These are phyloP conservation scores for Rana temporaria DNA, from an alignment of 2,113 vertebrate species.

Conservation along the genomic window DNA sequence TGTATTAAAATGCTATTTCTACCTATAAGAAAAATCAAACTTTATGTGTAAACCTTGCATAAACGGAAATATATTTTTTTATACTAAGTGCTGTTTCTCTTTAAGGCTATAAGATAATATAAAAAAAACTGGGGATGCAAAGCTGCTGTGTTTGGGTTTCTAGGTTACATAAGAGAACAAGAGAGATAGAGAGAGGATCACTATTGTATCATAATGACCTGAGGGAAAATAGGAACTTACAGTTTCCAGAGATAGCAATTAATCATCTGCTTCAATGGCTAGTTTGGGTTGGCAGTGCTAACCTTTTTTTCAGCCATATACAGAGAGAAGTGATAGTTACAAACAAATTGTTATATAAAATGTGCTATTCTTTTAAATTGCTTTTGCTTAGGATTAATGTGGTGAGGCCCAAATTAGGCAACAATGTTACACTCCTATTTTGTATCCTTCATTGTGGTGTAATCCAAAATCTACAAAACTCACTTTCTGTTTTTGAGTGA, in stretches of 20 bases:
- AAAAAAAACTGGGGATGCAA: neutral
- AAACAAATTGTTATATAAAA: slow-evolving; percentile 24
- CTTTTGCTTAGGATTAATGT: slow-evolving; percentile 19
- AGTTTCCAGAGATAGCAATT: slow-evolving; percentile 40
- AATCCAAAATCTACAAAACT: too few species aligned
- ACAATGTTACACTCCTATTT: neutral
- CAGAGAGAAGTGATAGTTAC: slow-evolving; percentile 6
- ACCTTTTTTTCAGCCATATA: slow-evolving; percentile 43
- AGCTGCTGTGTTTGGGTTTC: slow-evolving; percentile 22
- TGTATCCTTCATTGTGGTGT: neutral
- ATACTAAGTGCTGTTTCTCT: neutral
- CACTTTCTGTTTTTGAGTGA: too few species aligned
- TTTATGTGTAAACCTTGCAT: too few species aligned
- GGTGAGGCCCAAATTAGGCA: neutral
- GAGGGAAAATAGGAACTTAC: slow-evolving; percentile 45
- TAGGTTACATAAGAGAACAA: slow-evolving; percentile 27
- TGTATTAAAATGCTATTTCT: too few species aligned
- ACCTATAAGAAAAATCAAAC: too few species aligned
- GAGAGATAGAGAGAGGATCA: slow-evolving; percentile 18
- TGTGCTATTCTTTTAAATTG: neutral
- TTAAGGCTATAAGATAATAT: neutral
- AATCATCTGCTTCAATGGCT: slow-evolving; percentile 47
- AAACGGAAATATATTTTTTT: too few species aligned
- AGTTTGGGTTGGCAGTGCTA: slow-evolving; percentile 38
- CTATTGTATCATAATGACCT: slow-evolving; percentile 48